Percentiles rank a stretch among this genome's conserved stretches.
Conservation (phyloP, 2,797 vertebrate genomes). For the Sebastes steindachneri region DNA sequence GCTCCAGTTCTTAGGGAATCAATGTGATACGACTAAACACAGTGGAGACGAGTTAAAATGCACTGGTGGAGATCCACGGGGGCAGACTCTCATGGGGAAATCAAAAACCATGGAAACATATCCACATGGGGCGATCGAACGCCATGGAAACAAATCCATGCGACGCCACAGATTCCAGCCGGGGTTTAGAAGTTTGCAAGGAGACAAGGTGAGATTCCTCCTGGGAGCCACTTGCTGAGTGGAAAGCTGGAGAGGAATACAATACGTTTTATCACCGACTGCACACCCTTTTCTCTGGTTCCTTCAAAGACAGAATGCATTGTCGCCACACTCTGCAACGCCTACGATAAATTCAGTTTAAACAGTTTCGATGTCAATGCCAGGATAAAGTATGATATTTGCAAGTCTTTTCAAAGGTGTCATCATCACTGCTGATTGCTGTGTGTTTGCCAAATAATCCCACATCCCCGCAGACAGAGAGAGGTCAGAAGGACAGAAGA, state of each 20-base stretch:
- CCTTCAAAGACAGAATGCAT: constrained; percentile 9
- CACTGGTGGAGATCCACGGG: constrained; percentile 51
- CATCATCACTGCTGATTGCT: background rate
- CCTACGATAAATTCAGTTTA: background rate
- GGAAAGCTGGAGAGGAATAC: constrained; percentile 22
- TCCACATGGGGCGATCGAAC: constrained; percentile 65
- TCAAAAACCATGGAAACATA: constrained; percentile 77
- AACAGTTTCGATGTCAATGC: constrained; percentile 5
- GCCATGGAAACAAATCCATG: constrained; percentile 71
- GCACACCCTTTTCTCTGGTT: background rate
- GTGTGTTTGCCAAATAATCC: constrained; percentile 12
- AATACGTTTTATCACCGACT: constrained; percentile 10
- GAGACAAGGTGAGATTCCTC: constrained; percentile 48
- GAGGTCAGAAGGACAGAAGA: constrained; percentile 9
- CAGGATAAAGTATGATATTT: constrained; percentile 5
- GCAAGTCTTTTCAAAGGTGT: constrained; percentile 14
- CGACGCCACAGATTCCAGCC: constrained; percentile 43
- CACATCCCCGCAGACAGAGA: background rate
- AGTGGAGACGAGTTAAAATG: constrained; percentile 56
- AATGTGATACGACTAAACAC: constrained; percentile 38
- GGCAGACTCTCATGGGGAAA: constrained; percentile 54
- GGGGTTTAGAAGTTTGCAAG: constrained; percentile 50
- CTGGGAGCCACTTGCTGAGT: constrained; percentile 30
- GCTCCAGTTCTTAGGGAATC: constrained; percentile 25
- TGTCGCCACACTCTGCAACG: background rate